Evolutionary conservation across 2,797 vertebrate species (phyloP), one percentile per base, ranked within the genome.

Genomic region (Discoglossus pictus): DNA sequence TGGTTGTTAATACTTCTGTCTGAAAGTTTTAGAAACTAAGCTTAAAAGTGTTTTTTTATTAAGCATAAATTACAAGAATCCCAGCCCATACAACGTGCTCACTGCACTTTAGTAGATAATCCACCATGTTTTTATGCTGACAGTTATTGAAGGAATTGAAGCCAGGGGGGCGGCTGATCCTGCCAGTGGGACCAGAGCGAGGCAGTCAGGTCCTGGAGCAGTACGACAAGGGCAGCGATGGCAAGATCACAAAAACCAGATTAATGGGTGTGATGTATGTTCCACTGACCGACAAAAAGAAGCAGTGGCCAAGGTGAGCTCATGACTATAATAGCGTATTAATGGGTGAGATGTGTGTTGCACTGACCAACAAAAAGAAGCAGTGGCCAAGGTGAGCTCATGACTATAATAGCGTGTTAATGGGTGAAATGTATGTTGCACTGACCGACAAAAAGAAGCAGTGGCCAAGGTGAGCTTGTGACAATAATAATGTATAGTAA

Each of bases 211-310:
- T 92, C 38, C 83, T 96, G 31, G 93, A 95, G 80, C 93, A 96
- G 75, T 94, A 94, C 0, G 94, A 97, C 81, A 92, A 92, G 27
- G 91, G 90, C 68, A 88, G 73, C 0, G 91, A 95, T 0, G 94
- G 94, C 36, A 87, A 85, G 31, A 89, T 96, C 52, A 35, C 90
- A 0, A 92, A 90, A 74, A 93, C 84, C 11, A 86, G 88, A 2
- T 83, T 97, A 74, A 97, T 97, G 94, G 92, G 92, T 1, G 94
- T 97, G 46, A 80, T 95, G 74, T 96, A 94, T 1, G 91, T 97
- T 24, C 94, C 94, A 0, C 83, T 97, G 74, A 96, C 93, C n/a
- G 93, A 96, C 82, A 93, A 87, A 75, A 87, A 86, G 2, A 89
- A 63, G 54, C 94, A 97, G 79, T 94, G 91, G 91, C 89, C 92